Percentiles rank a stretch among this genome's conserved stretches.
These are phyloP conservation scores for Pampus argenteus DNA, from an alignment of 2,797 vertebrate species.

Conservation along the genomic window DNA sequence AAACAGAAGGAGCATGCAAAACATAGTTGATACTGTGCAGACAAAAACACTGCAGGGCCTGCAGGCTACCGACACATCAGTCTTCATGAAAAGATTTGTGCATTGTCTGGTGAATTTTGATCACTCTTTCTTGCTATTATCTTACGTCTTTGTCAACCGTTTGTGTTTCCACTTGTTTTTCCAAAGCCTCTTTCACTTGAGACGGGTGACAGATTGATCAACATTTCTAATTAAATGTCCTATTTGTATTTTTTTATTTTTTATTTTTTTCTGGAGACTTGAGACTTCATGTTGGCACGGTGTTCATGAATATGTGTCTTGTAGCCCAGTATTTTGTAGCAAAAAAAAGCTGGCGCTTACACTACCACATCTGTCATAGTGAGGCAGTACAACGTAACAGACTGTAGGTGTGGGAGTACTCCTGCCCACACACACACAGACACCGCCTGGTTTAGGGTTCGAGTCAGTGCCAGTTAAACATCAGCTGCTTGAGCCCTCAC, in stretches of 20 bases:
- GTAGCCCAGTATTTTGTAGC: slow-evolving; percentile 59
- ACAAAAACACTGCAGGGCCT: slow-evolving; percentile 37
- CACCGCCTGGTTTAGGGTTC: slow-evolving; percentile 62
- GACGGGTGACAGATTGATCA: slow-evolving; percentile 67
- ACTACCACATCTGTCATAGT: slow-evolving; percentile 71
- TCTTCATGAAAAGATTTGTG: slow-evolving; percentile 45
- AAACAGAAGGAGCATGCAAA: slow-evolving; percentile 10
- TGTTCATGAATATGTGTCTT: slow-evolving; percentile 36
- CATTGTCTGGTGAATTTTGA: slow-evolving; percentile 65
- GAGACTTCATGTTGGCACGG: slow-evolving; percentile 52
- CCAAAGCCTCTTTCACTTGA: slow-evolving; percentile 39
- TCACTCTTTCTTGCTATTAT: slow-evolving; percentile 57
- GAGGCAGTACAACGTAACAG: slow-evolving; percentile 69
- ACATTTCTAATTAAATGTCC: slow-evolving; percentile 68
- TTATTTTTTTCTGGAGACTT: slow-evolving; percentile 47
- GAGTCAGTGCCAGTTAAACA: slow-evolving; percentile 75
- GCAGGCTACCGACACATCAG: slow-evolving; percentile 38
- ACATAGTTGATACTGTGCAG: slow-evolving; percentile 38
- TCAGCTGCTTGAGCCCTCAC: slow-evolving; percentile 68
- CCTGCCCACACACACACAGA: slow-evolving; percentile 60
- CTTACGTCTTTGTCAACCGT: slow-evolving; percentile 68
- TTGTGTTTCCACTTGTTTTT: slow-evolving; percentile 33
- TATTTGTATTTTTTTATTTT: slow-evolving; percentile 63
- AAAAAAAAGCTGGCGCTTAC: slow-evolving; percentile 53
- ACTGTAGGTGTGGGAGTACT: slow-evolving; percentile 75